Evolutionary conservation across 2,888 invertebrate genomes (phyloP).

Genomic region (Aporophyla nigra): DNA sequence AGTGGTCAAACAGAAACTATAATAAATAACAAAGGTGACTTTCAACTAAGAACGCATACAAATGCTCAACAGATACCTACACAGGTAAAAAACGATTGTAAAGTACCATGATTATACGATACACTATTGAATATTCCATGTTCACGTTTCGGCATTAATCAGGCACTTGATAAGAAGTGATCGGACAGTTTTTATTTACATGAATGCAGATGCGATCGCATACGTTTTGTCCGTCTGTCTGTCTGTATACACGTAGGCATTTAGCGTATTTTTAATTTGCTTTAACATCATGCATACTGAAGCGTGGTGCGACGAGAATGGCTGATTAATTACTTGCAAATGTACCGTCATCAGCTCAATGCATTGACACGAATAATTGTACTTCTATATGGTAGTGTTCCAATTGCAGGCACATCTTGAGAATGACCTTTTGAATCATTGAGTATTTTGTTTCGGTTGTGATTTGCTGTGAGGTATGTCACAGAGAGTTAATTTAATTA

Average conservation of each 20-base stretch:
- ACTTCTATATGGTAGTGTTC: conserved; percentile 47
- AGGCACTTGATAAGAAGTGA: conserved; percentile 45
- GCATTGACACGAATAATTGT: conserved; percentile 52
- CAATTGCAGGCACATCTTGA: conserved; percentile 54
- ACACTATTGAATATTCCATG: conserved; percentile 53
- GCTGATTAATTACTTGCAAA: conserved; percentile 66
- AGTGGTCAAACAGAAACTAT: conserved; percentile 36
- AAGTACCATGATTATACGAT: conserved; percentile 52
- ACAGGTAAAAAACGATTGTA: conserved; percentile 10
- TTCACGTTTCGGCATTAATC: conserved; percentile 63
- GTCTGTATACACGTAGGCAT: conserved; percentile 58
- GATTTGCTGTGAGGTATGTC: conserved; percentile 38
- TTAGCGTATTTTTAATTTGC: conserved; percentile 73
- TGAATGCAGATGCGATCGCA: conserved; percentile 66
- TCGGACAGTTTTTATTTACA: conserved; percentile 58
- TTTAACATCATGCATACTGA: conserved; percentile 59
- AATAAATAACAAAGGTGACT: conserved; percentile 49
- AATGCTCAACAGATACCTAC: conserved; percentile 24
- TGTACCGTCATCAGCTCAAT: conserved; percentile 58
- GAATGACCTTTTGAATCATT: conserved; percentile 42
- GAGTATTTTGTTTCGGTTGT: conserved; percentile 36
- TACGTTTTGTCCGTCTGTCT: conserved; percentile 65
- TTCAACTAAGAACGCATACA: conserved; percentile 17
- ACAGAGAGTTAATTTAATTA: conserved; percentile 19
- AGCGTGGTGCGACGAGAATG: conserved; percentile 62